A percentile compares a stretch with the other conserved stretches of the same genome.
Conservation (phyloP, 2,797 vertebrate genomes). For the Lacerta agilis region DNA sequence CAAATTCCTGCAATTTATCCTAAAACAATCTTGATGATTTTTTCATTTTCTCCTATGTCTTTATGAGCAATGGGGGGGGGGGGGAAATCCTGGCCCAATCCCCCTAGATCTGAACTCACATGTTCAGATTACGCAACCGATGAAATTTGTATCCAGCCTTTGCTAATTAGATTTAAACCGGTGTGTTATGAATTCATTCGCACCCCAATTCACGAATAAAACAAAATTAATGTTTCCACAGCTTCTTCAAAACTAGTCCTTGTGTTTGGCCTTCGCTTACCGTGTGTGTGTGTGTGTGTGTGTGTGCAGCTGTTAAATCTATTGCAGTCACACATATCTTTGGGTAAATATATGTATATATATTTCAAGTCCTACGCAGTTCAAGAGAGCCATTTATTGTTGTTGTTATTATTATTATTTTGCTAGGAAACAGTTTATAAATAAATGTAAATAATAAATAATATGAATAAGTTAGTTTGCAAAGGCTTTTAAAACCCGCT, state of each 20-base stretch:
- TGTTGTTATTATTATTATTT: neutral
- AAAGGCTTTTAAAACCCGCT: neutral
- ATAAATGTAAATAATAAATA: constrained; percentile 1
- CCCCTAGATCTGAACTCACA: constrained; percentile 41
- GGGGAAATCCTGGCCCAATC: neutral
- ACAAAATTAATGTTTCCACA: neutral
- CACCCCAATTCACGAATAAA: neutral
- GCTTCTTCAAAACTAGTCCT: neutral
- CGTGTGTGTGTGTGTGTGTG: neutral
- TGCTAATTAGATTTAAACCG: neutral
- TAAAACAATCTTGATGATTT: neutral
- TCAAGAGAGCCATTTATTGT: neutral
- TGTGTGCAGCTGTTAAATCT: neutral
- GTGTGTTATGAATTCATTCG: neutral
- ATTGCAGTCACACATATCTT: neutral
- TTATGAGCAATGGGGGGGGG: neutral
- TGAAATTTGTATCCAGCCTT: constrained; percentile 18
- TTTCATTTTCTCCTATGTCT: neutral
- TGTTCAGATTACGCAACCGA: constrained; percentile 47
- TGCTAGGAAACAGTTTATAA: neutral
- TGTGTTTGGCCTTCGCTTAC: neutral
- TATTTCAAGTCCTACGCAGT: neutral
- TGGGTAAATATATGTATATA: neutral
- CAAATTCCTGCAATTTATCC: neutral
- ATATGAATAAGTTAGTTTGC: neutral